A percentile compares a stretch with the other conserved stretches of the same genome.
Conservation (phyloP, 2,797 vertebrate species). For the Prionace glauca region DNA sequence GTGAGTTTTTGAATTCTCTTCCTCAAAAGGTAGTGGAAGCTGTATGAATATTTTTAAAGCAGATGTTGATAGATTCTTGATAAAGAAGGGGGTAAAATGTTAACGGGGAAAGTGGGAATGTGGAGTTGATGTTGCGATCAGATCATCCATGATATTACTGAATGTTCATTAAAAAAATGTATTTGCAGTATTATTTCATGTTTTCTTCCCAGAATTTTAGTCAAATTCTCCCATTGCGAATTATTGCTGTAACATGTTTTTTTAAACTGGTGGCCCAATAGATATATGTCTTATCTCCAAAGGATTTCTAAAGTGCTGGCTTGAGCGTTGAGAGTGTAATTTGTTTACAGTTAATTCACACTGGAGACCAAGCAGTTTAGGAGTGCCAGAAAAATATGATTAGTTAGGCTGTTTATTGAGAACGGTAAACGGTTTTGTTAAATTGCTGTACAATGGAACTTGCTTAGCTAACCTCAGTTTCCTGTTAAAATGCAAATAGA, state of each 20-base stretch:
- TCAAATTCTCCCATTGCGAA: neutral
- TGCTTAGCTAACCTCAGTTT: neutral
- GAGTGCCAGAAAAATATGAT: neutral
- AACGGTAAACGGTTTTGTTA: neutral
- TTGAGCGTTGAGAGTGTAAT: neutral
- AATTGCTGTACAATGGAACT: neutral
- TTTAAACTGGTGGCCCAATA: neutral
- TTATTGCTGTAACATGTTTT: neutral
- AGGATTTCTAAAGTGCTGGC: neutral
- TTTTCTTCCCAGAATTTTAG: neutral
- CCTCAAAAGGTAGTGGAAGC: too few species aligned
- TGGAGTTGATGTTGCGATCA: too few species aligned
- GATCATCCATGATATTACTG: too few species aligned
- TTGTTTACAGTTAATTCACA: neutral
- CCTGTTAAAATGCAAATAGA: neutral
- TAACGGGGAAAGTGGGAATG: too few species aligned
- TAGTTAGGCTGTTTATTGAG: neutral
- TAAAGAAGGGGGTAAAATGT: too few species aligned
- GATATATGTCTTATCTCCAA: neutral
- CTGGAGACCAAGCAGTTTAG: neutral
- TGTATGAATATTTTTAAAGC: too few species aligned
- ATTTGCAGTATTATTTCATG: neutral
- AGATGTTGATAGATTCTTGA: too few species aligned
- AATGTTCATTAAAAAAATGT: neutral
- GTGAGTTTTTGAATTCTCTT: too few species aligned